These are phyloP conservation scores for Lathronympha strigana DNA, from an alignment of 2,888 invertebrate genomes.

Conservation along the genomic window DNA sequence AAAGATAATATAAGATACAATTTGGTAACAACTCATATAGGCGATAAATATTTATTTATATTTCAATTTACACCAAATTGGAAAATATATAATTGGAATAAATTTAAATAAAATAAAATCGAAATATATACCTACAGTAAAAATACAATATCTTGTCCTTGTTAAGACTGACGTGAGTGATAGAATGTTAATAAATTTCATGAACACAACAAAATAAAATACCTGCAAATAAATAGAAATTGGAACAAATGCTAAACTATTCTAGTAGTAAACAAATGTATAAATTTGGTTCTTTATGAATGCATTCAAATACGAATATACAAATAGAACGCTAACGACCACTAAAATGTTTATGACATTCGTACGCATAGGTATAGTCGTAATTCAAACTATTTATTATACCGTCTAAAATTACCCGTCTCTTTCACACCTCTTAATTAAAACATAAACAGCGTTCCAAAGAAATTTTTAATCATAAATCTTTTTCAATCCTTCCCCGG, in stretches of 20 bases:
- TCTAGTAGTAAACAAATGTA: not conserved
- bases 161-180: no score
- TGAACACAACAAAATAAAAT: no score
- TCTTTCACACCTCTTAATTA: constrained; percentile 23
- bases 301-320: not conserved
- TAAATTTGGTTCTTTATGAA: not conserved
- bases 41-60: no score
- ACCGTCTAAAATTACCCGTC: not conserved
- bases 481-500: constrained; percentile 24
- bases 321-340: not conserved
- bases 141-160: no score
- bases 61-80: no score
- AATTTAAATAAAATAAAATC: no score
- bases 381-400: constrained; percentile 1
- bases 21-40: no score
- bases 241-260: no score
- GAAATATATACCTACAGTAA: no score
- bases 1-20: not conserved
- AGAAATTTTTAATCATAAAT: constrained; percentile 20
- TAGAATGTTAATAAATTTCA: no score
- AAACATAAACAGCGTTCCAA: constrained; percentile 14
- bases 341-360: not conserved
- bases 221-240: no score
- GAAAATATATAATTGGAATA: no score
- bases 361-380: not conserved